Base-by-base conservation (phyloP, 2,113 vertebrate genomes). In the Halcyon senegalensis region DNA sequence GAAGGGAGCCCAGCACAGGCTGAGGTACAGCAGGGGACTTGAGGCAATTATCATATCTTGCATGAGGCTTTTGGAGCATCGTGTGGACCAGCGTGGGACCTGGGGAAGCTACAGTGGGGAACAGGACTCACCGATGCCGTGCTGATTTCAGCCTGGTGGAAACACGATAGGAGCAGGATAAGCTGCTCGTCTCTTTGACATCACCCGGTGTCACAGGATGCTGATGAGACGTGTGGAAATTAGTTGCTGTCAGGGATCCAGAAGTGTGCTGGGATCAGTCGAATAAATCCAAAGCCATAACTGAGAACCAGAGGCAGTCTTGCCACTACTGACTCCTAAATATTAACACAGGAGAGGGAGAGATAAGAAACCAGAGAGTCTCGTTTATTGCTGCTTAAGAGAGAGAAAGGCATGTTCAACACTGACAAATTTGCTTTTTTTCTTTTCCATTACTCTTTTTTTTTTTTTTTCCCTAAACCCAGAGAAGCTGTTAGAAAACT, bases 41-140 rank as follows among this genome's bases (percentile, higher is more conserved):
- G 23, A 63, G 28, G n/a, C 68, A 78, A 43, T 78, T 81, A 60
- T 51, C 86, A 24, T 39, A 43, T 51, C 37, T 78, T 46, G 16
- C 2, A 3, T 70, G 69, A 72, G 43, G 39, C n/a, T 76, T 55
- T 44, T 50, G 74, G 60, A 92, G 27, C 68, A 90, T 12, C 6
- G 3, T 1, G 1, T 33, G 41, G 41, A 63, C 59, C 68, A 62
- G 16, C 0, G 1, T 50, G 60, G 79, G 30, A 64, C 7, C 28
- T 39, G 69, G 27, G 60, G 37, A 72, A 41, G 28, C 41, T 46
- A 13, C 41, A 7, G 4, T 1, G 0, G 64, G 72, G 46, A 86
- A 37, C 44, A 70, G 59, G 55, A 33, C 0, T 0, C 24, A n/a
- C 41, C 1, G 9, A 33, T 5, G 21, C 53, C 1, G 1, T 1